A percentile compares a stretch with the other conserved stretches of the same genome.
Conservation (phyloP, 2,797 vertebrate genomes). For the Lates japonicus region DNA sequence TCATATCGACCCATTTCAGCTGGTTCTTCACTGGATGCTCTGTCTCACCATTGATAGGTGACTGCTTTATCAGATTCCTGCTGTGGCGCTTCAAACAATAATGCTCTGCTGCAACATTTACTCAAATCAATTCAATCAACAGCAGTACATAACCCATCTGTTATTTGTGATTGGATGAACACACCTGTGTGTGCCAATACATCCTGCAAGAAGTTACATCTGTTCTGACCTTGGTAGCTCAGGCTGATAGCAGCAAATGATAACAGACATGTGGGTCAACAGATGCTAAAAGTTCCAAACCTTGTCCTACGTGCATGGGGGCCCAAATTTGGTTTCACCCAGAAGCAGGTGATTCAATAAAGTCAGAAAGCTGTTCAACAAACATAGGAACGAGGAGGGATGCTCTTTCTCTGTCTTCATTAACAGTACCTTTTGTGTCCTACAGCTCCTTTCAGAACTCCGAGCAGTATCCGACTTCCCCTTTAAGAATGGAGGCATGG, state of each 20-base stretch:
- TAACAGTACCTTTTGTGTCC: background rate
- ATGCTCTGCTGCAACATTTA: conserved; percentile 23
- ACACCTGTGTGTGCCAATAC: background rate
- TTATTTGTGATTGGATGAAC: background rate
- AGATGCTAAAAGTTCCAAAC: too few species aligned
- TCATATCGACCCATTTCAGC: conserved; percentile 12
- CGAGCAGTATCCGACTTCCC: conserved; percentile 69
- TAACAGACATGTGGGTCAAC: too few species aligned
- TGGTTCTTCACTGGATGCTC: background rate
- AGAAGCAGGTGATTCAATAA: too few species aligned
- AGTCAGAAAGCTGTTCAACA: too few species aligned
- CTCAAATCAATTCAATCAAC: conserved; percentile 18
- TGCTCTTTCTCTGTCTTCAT: background rate
- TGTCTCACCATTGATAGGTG: conserved; percentile 17
- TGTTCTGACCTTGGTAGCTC: background rate
- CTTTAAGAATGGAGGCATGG: conserved; percentile 79
- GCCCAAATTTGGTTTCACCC: too few species aligned
- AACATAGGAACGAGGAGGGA: background rate
- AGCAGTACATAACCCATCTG: background rate
- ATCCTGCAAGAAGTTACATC: background rate
- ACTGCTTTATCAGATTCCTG: conserved; percentile 28
- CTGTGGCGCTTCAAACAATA: conserved; percentile 13
- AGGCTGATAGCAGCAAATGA: background rate
- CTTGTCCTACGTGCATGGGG: too few species aligned
- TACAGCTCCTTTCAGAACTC: conserved; percentile 89